These are phyloP conservation scores for Hypotaenidia philippensis DNA, from an alignment of 2,797 vertebrate genomes.

Conservation along the genomic window DNA sequence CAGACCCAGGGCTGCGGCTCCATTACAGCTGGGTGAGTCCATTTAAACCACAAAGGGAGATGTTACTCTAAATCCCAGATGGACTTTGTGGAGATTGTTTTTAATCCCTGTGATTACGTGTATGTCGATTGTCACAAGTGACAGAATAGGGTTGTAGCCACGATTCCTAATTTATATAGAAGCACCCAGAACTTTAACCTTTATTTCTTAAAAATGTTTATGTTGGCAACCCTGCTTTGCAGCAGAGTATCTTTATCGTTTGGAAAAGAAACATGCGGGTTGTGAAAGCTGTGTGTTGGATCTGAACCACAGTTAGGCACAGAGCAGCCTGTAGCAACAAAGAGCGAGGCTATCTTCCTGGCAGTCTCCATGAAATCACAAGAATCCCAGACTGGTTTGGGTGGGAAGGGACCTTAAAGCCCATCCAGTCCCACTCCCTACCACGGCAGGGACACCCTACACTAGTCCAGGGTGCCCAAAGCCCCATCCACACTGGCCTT, in stretches of 20 bases:
- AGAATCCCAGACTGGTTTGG: too few relatives aligned
- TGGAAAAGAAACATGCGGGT: not conserved
- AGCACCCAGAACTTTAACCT: conserved; percentile 77
- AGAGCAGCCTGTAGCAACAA: not conserved
- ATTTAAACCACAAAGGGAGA: not conserved
- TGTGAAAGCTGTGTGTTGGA: not conserved
- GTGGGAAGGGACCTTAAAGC: too few relatives aligned
- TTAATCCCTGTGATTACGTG: not conserved
- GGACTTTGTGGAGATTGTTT: not conserved
- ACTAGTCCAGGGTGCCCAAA: too few relatives aligned
- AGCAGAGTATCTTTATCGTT: not conserved
- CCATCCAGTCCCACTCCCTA: too few relatives aligned
- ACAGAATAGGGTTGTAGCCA: not conserved
- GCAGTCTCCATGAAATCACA: not conserved
- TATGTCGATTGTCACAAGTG: not conserved
- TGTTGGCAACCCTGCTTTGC: not conserved
- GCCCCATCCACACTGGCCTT: too few relatives aligned
- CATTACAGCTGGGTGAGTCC: not conserved
- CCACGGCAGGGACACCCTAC: too few relatives aligned
- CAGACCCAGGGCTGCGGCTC: not conserved
- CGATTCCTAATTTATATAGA: conserved; percentile 84
- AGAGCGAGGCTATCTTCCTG: not conserved
- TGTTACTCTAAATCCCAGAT: not conserved
- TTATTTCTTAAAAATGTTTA: conserved; percentile 1
- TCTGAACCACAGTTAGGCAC: not conserved